Base-by-base conservation (phyloP, 2,113 vertebrate genomes). In the Gavialis gangeticus region DNA sequence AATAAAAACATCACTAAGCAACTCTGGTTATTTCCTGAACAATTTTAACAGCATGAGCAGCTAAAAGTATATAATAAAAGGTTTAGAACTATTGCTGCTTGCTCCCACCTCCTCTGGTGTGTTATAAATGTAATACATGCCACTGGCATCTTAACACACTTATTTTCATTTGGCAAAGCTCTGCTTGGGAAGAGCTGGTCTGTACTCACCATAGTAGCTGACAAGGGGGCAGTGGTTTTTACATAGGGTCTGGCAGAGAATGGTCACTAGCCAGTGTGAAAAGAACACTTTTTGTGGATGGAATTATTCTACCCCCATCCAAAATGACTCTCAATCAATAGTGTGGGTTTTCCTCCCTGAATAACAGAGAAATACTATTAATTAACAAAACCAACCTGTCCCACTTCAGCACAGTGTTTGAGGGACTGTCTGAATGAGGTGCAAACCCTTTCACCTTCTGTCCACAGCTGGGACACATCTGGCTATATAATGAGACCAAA, bases 31-130 rank as follows among this genome's bases (percentile, higher is more conserved):
- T 83, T 67, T 90, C 87, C 82, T 2, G 81, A 66, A 56, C 58
- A 28, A 62, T 86, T 6, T 0, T 5, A 55, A 82, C 56, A 62
- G 86, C 0, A 0, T 13, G 73, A 77, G 60, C 12, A 13, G 76
- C 0, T 4, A 37, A 0, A 0, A 55, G 55, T 4, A 34, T 24
- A 22, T 28, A 77, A 66, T 22, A 12, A 28, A 27, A 86, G 82
- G 66, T 37, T 83, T 12, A 71, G 85, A n/a, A 60, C 84, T 58
- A 0, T 0, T 2, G 63, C n/a, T 14, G 86, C 24, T 93, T 81
- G 90, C 90, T 69, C 91, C 69, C 94, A 89, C 82, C 95, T 92
- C 91, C 96, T 83, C 82, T 87, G 91, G 81, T 22, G 92, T 90
- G 92, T 93, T 63, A 37, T 0, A 1, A 54, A 75, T 54, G 94